A percentile compares a stretch with the other conserved stretches of the same genome.
These are phyloP conservation scores for Netelia inedita DNA, from an alignment of 2,888 invertebrate species.

Conservation along the genomic window DNA sequence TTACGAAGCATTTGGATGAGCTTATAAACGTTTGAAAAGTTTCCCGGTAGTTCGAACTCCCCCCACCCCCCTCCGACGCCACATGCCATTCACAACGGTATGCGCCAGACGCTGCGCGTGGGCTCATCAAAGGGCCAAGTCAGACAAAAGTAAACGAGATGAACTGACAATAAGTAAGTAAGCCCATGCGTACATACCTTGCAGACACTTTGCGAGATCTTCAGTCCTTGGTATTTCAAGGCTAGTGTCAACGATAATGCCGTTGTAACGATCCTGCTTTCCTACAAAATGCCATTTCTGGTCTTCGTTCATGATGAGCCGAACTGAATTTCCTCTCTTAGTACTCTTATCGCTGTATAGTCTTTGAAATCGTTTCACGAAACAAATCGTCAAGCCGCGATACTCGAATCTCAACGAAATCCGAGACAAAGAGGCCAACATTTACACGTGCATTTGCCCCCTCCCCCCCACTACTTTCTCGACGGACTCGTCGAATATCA, in stretches of 20 bases:
- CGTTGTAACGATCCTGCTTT: conserved; percentile 89
- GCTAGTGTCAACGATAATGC: conserved; percentile 90
- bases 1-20: too few relatives aligned
- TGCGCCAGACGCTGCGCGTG: too few relatives aligned
- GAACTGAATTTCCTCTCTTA: not conserved
- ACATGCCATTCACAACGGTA: too few relatives aligned
- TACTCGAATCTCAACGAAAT: conserved; percentile 30
- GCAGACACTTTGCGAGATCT: conserved; percentile 86
- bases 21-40: too few relatives aligned
- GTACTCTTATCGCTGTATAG: not conserved
- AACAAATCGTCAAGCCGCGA: not conserved
- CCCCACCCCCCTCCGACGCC: too few relatives aligned
- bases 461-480: not conserved
- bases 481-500: not conserved
- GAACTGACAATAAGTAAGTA: not conserved
- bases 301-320: not conserved
- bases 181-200: conserved; percentile 85
- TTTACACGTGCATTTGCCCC: conserved; percentile 40
- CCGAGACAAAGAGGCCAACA: conserved; percentile 48
- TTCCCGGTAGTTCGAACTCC: too few relatives aligned
- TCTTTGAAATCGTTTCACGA: not conserved
- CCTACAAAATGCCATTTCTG: conserved; percentile 84
- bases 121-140: too few relatives aligned
- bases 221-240: conserved; percentile 86
- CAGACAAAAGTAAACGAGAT: too few relatives aligned